Evolutionary conservation across 1,140 invertebrate genomes (phyloP), one percentile per base, ranked within the genome.

Genomic region (Ceratosolen solmsi): DNA sequence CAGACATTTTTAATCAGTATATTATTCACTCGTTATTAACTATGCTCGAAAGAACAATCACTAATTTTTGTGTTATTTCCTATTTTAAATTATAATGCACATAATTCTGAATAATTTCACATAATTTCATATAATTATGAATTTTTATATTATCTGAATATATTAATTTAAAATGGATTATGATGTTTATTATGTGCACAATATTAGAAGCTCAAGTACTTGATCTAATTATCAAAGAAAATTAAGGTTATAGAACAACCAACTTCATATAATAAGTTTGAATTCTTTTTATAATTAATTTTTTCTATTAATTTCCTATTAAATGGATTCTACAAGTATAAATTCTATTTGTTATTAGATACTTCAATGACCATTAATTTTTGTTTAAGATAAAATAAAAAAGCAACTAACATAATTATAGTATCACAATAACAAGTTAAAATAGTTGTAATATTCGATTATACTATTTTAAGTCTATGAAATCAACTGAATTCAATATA

Each of bases 1-100:
- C 87, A 13, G 83, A 84, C 88, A 89, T 89, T 75, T 71, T 88
- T 33, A 36, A 72, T 63, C 17, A 79, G 17, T 70, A 51, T 68
- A 36, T 46, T 75, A 41, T 72, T 30, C 60, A 83, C 49, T 68
- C 77, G 75, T 71, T 82, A 38, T 82, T 54, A 54, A 74, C 60
- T 56, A 72, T 46, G 1, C 74, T 41, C 68, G 33, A 54, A 68
- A 80, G 27, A 75, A 54, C 9, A 80, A 68, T 46, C 30, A 74
- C 72, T 80, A 38, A 38, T 22, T 73, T 68, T 20, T 49, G 38
- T 74, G 5, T 30, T 75, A 13, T 20, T 70, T 68, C 25, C 3
- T 46, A 46, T 46, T 75, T 63, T n/a, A 51, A 49, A 13, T 5
- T 51, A 22, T 56, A 81, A 68, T 68, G 30, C 72, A 81, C 79